Conservation (phyloP, 2,113 vertebrate genomes). For the Tricholaema leucomelas region DNA sequence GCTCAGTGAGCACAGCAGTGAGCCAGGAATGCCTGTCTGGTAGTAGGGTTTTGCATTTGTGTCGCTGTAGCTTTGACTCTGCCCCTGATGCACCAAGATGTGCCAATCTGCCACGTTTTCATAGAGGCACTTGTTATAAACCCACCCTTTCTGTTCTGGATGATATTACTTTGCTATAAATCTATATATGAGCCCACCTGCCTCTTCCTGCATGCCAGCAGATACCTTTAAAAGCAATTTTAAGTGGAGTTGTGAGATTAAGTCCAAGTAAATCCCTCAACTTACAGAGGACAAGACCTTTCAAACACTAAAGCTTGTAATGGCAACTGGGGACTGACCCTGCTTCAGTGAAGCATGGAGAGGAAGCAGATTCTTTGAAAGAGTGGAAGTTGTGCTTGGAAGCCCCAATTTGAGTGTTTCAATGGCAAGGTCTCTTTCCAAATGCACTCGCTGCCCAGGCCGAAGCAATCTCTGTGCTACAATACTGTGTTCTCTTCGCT, state of each 20-base stretch:
- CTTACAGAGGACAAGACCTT: neutral
- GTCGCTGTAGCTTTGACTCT: neutral
- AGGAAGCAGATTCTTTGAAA: neutral
- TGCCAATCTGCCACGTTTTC: neutral
- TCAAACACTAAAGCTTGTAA: neutral
- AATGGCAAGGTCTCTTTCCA: neutral
- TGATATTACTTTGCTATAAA: neutral
- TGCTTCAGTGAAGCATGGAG: rapidly evolving
- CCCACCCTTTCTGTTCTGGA: neutral
- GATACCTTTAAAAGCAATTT: neutral
- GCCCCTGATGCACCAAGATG: neutral
- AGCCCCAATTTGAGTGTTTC: neutral
- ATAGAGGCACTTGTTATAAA: no score
- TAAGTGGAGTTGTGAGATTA: neutral
- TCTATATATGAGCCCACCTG: neutral
- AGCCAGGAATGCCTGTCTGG: neutral
- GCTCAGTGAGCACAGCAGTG: neutral
- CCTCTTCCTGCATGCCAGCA: neutral
- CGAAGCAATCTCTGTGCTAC: neutral
- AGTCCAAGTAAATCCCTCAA: neutral
- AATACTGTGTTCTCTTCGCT: neutral
- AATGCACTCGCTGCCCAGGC: neutral
- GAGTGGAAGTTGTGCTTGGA: neutral
- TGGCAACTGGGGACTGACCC: neutral
- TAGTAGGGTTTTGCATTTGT: neutral